phyloP scores from a whole-genome alignment of 2,113 vertebrate genomes.

The Thymallus thymallus region DNA sequence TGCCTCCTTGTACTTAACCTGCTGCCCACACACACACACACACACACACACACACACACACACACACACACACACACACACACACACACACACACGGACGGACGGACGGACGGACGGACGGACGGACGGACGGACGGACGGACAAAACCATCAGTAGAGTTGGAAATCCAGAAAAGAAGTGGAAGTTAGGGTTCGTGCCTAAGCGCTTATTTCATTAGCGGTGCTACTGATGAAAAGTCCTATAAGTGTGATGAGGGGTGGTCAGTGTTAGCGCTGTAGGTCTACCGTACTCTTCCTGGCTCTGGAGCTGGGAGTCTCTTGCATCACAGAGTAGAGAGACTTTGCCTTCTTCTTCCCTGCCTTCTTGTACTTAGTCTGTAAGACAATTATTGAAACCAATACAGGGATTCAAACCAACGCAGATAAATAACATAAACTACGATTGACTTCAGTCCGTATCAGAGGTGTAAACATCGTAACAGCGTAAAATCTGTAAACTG shows the following conservation, averaged over 20 bases:
- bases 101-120: too few relatives aligned
- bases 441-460: not conserved
- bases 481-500: too few relatives aligned
- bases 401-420: not conserved
- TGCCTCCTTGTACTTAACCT: slow-evolving; percentile 85
- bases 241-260: too few relatives aligned
- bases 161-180: not conserved
- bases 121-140: too few relatives aligned
- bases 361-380: slow-evolving; percentile 82
- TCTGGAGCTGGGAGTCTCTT: slow-evolving; percentile 75
- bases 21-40: slow-evolving; percentile 23
- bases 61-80: slow-evolving; percentile 1
- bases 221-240: not conserved
- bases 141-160: not conserved
- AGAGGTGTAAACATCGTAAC: not conserved
- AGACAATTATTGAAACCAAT: not conserved
- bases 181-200: not conserved
- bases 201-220: not conserved
- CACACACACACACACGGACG: not conserved
- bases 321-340: slow-evolving; percentile 82
- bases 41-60: not conserved
- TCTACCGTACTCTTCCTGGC: slow-evolving; percentile 46
- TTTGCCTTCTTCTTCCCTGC: slow-evolving; percentile 71
- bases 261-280: not conserved
- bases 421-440: not conserved